Base-by-base conservation (phyloP, 2,888 invertebrate species). In the Lacanobia oleracea region DNA sequence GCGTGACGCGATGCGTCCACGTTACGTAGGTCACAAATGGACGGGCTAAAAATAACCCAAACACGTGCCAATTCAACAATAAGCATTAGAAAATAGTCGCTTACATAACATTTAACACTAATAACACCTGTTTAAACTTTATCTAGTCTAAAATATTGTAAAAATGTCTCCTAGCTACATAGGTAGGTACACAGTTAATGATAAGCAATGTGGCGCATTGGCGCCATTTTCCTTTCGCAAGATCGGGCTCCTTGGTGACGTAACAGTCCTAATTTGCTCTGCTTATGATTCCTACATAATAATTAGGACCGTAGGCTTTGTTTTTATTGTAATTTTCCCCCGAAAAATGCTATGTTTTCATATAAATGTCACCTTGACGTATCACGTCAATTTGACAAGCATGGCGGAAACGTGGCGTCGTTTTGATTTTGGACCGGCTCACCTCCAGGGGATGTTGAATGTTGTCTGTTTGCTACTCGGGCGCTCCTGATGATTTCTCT, bases 371-470 rank as follows among this genome's bases (percentile, higher is more conserved):
- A 96, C 93, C 94, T 95, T 96, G 96, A 96, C 96, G 91, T 94
- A 93, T 93, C 86, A 91, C 88, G 96, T 96, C 96, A 96, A 92
- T 91, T 91, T 96, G 96, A 96, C 96, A 96, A 93, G 93, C 92
- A 94, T 95, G 95, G 95, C 95, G 94, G 94, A 95, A 96, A 95
- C 96, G 96, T 96, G 96, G 95, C 96, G 95, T 96, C 95, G 93
- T 92, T 93, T 93, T 91, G 89, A 90, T 88, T 88, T 88, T 86
- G 86, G 86, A 87, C 92, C 91, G 91, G 91, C 94, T 94, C 91
- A 96, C 96, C 95, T 94, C 94, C 95, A 89, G 96, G 95, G 81
- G 96, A 96, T 89, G 94, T 91, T 79, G 95, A 93, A 75, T 91
- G 89, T 84, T 94, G 93, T 91, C 94, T 94, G 90, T 91, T 93